Conservation (phyloP, 2,888 invertebrate species). For the Drosophila siamana region DNA sequence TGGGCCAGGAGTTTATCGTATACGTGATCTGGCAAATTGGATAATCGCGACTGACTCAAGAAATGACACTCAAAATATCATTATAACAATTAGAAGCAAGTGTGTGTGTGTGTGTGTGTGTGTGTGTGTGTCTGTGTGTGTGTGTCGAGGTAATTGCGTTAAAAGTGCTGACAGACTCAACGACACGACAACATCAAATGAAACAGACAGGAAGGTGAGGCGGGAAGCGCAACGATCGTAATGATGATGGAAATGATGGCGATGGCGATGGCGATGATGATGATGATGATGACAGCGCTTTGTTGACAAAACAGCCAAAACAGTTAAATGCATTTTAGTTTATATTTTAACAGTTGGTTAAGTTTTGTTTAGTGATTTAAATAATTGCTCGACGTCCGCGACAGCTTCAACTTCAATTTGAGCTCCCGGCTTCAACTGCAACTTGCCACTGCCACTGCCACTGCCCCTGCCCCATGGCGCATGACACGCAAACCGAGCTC, state of each 20-base stretch:
- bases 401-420: constrained; percentile 4
- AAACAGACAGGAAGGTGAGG: constrained; percentile 35
- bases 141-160: constrained; percentile 67
- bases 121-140: constrained; percentile 19
- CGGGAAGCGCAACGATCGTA: constrained; percentile 8
- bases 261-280: constrained; percentile 50
- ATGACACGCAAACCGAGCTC: constrained; percentile 42
- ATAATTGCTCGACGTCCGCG: constrained; percentile 59
- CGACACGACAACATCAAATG: constrained; percentile 36
- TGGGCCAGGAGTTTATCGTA: constrained; percentile 8
- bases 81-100: constrained; percentile 46
- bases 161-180: constrained; percentile 74
- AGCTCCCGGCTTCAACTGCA: background rate
- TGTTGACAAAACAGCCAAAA: constrained; percentile 77
- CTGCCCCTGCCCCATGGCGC: constrained; percentile 14
- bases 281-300: constrained; percentile 70
- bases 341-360: constrained; percentile 84
- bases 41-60: constrained; percentile 20
- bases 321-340: constrained; percentile 83
- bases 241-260: constrained; percentile 20
- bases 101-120: constrained; percentile 10
- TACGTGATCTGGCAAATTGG: constrained; percentile 22
- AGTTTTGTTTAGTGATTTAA: constrained; percentile 82
- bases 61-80: constrained; percentile 49
- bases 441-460: too few species aligned